phyloP scores from a whole-genome alignment of 1,140 invertebrate genomes.

The Drosophila sp. region DNA sequence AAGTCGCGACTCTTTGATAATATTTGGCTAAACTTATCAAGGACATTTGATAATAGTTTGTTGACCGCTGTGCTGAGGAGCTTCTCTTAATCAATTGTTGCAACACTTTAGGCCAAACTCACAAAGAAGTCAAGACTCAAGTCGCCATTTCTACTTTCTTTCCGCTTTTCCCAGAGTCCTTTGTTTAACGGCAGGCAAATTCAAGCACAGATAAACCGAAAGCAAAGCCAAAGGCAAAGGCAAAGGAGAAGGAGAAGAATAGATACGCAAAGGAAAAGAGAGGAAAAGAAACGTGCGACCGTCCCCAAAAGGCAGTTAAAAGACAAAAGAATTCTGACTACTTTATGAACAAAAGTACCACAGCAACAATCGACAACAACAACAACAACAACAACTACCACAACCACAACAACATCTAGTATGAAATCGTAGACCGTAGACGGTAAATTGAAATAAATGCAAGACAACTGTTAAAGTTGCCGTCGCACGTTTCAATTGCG shows the following conservation, averaged over 20 bases:
- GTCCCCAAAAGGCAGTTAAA: slow-evolving; percentile 61
- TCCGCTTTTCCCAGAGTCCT: neutral
- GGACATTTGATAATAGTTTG: slow-evolving; percentile 22
- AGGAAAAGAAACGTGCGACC: slow-evolving; percentile 36
- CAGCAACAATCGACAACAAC: slow-evolving; percentile 8
- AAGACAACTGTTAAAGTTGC: slow-evolving; percentile 78
- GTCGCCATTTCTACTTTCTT: neutral
- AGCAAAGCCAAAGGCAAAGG: slow-evolving; percentile 43
- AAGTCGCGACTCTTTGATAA: too few species aligned
- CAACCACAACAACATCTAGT: neutral
- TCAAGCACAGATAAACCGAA: slow-evolving; percentile 29
- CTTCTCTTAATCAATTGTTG: slow-evolving; percentile 26
- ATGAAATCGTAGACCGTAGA: slow-evolving; percentile 44
- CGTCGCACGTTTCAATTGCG: slow-evolving; percentile 79
- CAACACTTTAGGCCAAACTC: slow-evolving; percentile 7
- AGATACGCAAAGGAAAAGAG: neutral
- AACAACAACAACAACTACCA: neutral
- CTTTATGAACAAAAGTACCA: slow-evolving; percentile 21
- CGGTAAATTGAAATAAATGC: slow-evolving; percentile 81
- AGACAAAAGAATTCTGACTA: slow-evolving; percentile 76
- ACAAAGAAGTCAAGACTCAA: slow-evolving; percentile 18
- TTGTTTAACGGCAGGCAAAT: slow-evolving; percentile 59
- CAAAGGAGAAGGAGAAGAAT: neutral
- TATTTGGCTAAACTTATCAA: neutral
- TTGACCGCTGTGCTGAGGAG: slow-evolving; percentile 25